A percentile compares a stretch with the other conserved stretches of the same genome.
Conservation (phyloP, 2,113 vertebrate genomes). For the Bubo blakistoni region DNA sequence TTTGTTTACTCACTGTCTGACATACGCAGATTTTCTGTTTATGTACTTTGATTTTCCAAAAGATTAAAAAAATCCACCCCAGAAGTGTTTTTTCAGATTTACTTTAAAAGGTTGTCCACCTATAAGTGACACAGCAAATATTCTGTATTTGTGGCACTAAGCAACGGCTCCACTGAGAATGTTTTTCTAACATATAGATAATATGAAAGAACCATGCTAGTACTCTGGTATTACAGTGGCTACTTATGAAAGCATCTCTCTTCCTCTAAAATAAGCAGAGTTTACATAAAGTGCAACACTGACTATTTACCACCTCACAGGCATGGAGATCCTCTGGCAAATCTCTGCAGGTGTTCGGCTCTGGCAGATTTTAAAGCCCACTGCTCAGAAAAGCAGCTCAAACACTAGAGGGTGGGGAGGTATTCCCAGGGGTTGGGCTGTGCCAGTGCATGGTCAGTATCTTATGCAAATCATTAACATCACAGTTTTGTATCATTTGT, state of each 20-base stretch:
- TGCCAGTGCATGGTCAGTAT: not conserved
- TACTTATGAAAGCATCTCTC: not conserved
- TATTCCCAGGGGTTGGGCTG: not conserved
- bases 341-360: not conserved
- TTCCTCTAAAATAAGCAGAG: not conserved
- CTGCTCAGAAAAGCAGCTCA: not conserved
- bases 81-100: not conserved
- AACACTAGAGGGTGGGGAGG: not conserved
- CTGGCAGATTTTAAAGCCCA: not conserved
- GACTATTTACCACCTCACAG: not conserved
- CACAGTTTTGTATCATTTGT: not conserved
- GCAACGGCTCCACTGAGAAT: not conserved
- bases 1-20: not conserved
- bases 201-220: not conserved
- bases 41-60: not conserved
- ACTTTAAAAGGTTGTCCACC: not conserved
- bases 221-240: not conserved
- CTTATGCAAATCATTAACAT: not conserved
- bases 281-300: not conserved
- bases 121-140: not conserved
- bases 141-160: not conserved
- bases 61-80: not conserved
- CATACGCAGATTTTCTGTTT: not conserved
- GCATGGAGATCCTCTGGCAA: not conserved
- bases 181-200: not conserved